Conservation (phyloP, 1,140 invertebrate genomes). For the Acromyrmex heyeri region DNA sequence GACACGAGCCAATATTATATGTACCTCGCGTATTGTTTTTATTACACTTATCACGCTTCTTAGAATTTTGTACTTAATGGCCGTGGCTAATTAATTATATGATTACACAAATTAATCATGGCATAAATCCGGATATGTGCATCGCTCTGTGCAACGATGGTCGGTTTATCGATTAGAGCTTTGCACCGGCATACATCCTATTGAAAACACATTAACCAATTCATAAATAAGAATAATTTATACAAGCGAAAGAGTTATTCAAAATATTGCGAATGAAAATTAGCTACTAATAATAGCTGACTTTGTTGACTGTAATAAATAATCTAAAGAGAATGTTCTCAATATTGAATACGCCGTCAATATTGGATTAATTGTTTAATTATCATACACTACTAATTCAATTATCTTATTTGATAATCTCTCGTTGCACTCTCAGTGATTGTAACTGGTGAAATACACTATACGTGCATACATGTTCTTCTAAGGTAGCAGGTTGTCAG, state of each 20-base stretch:
- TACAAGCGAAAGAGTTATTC: background rate
- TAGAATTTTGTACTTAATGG: constrained; percentile 23
- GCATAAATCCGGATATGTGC: constrained; percentile 22
- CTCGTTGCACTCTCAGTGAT: background rate
- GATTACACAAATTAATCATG: constrained; percentile 41
- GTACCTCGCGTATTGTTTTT: constrained; percentile 28
- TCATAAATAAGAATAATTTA: constrained; percentile 7
- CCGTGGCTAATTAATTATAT: constrained; percentile 35
- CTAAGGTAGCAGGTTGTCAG: constrained; percentile 47
- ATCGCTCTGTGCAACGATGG: background rate
- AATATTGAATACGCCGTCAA: background rate
- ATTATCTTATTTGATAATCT: constrained; percentile 33
- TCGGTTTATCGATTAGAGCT: constrained; percentile 18
- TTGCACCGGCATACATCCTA: background rate
- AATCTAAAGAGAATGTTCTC: background rate
- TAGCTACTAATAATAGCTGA: background rate
- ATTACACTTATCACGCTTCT: constrained; percentile 38
- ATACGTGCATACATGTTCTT: constrained; percentile 27
- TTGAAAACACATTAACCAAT: constrained; percentile 7
- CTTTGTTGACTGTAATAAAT: background rate
- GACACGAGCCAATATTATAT: constrained; percentile 23
- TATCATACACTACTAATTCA: background rate
- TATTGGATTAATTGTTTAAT: constrained; percentile 9
- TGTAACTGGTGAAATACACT: constrained; percentile 18
- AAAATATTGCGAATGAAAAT: background rate